These are phyloP conservation scores for Marisa cornuarietis DNA, from an alignment of 1,140 invertebrate species.

Conservation along the genomic window DNA sequence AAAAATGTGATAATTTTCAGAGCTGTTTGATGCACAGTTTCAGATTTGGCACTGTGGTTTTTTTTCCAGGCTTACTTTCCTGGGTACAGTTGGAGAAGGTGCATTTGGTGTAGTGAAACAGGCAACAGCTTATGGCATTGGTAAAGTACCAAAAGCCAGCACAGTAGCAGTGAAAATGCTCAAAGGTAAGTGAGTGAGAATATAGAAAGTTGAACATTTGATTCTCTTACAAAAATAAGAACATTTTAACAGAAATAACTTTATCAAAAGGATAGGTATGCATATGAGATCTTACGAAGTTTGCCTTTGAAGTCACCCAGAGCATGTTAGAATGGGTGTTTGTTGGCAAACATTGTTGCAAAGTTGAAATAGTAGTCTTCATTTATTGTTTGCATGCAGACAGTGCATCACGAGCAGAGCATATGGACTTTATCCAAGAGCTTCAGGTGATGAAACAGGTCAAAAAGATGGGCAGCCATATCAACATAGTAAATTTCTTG, in stretches of 20 bases:
- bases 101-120: slow-evolving; percentile 94
- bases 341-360: not conserved
- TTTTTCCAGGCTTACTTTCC: slow-evolving; percentile 72
- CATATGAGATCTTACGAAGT: too few relatives aligned
- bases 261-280: too few relatives aligned
- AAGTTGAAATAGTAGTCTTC: not conserved
- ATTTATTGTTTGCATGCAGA: slow-evolving; percentile 70
- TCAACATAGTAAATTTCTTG: slow-evolving; percentile 95
- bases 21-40: not conserved
- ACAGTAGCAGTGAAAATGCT: slow-evolving; percentile 98
- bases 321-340: not conserved
- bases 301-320: not conserved
- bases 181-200: slow-evolving; percentile 75
- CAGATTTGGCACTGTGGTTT: slow-evolving; percentile 6
- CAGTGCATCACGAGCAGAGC: slow-evolving; percentile 92
- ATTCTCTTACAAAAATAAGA: too few relatives aligned
- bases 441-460: slow-evolving; percentile 99
- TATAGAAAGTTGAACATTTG: too few relatives aligned
- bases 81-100: slow-evolving; percentile 88
- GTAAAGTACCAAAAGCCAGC: slow-evolving; percentile 75
- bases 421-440: slow-evolving; percentile 95
- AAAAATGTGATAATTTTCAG: not conserved
- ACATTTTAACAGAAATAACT: too few relatives aligned
- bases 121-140: slow-evolving; percentile 79
- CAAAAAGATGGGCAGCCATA: slow-evolving; percentile 79